Evolutionary conservation across 2,888 invertebrate genomes (phyloP), one percentile per base, ranked within the genome.

Genomic region (Branchipolynoe longqiensis): DNA sequence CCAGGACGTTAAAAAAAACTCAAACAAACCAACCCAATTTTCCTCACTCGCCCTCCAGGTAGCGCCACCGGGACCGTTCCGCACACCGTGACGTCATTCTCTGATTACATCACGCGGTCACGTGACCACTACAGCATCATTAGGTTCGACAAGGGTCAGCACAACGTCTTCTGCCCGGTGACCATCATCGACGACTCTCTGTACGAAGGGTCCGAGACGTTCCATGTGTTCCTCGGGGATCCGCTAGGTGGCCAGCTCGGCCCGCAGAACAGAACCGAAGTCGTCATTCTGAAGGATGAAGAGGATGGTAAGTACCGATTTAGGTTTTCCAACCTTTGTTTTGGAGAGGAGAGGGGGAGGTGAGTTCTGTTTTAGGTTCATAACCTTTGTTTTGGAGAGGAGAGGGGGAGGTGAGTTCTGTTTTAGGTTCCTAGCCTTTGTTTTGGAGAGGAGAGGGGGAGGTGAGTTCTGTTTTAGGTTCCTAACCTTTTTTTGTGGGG

Each of bases 101-200:
- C 93, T 4, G 94, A 94, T 88, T 94, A 90, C 89, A 92, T 93
- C 87, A 91, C 91, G 12, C 90, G 93, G 4, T 89, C 92, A 0
- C 89, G 89, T 25, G 91, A 91, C 85, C 91, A 91, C 85, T 90
- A 88, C 78, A 93, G 91, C 86, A 87, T 91, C 38, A 83, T 93
- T 48, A 88, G 91, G 8, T 92, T 93, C 88, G 91, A 90, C 84
- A 88, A 89, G 40, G 90, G 90, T 8, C 91, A 92, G 86, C 88
- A 89, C 40, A 89, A 90, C 56, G 90, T 91, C 58, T 89, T 87
- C 85, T 94, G 94, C 87, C 86, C 87, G 0, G 88, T 93, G n/a
- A 90, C 89, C 18, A 90, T 94, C 87, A 92, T 93, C 82, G 93
- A 93, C 82, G 94, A 94, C 88, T 91, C 93, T n/a, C 90, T 93